These are phyloP conservation scores for Pholis gunnellus DNA, from an alignment of 2,113 vertebrate species.

Conservation along the genomic window DNA sequence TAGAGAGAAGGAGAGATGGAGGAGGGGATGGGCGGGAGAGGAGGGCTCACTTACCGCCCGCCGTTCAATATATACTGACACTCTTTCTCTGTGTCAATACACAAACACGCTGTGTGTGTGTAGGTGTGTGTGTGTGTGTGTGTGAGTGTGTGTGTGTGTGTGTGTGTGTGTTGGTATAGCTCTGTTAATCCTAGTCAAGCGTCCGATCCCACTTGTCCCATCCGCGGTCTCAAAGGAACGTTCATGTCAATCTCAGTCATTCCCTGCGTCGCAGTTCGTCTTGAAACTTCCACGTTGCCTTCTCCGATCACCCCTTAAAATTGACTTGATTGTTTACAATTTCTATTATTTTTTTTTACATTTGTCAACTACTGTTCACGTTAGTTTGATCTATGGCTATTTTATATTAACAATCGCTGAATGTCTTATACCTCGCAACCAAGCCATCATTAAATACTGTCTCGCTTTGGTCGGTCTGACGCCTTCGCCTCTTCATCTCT, in stretches of 20 bases:
- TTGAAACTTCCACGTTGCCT: conserved; percentile 43
- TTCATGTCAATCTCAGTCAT: conserved; percentile 40
- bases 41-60: conserved; percentile 76
- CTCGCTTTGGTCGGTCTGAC: conserved; percentile 5
- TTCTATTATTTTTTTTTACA: neutral
- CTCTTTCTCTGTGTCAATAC: conserved; percentile 79
- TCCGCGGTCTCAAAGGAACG: conserved; percentile 39
- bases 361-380: neutral
- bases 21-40: conserved; percentile 66
- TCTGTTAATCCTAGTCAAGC: conserved; percentile 61
- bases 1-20: conserved; percentile 76
- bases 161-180: conserved; percentile 45
- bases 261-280: conserved; percentile 8
- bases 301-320: neutral
- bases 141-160: conserved; percentile 46
- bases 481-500: conserved; percentile 15
- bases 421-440: neutral
- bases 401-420: neutral
- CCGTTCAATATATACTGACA: conserved; percentile 83
- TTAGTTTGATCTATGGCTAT: neutral
- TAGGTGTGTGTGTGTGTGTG: conserved; percentile 43
- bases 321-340: neutral
- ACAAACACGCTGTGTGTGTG: conserved; percentile 58
- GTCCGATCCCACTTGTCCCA: conserved; percentile 32
- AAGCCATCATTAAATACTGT: neutral